phyloP scores from a whole-genome alignment of 2,888 invertebrate species.

The Pimpla rufipes region DNA sequence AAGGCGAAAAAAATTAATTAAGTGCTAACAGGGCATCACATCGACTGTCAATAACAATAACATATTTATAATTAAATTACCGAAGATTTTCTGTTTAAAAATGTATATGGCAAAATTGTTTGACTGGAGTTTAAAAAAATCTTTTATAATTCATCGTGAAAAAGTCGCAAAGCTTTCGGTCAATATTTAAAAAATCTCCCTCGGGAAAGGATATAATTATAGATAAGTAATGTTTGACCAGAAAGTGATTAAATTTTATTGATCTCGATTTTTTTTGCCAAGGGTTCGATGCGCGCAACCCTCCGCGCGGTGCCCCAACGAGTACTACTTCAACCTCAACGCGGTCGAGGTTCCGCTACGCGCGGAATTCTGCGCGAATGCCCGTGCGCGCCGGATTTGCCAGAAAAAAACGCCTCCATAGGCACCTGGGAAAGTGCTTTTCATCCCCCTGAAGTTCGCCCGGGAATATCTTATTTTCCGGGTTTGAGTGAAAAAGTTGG shows the following conservation, averaged over 20 bases:
- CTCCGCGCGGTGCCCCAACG: background rate
- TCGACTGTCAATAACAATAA: background rate
- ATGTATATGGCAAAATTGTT: too few species aligned
- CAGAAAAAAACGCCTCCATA: background rate
- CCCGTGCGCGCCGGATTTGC: slow-evolving; percentile 13
- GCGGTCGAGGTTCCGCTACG: background rate
- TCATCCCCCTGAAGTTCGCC: background rate
- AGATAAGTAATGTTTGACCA: background rate
- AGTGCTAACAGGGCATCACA: background rate
- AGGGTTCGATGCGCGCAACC: slow-evolving; percentile 3
- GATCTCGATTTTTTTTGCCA: background rate
- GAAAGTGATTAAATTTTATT: slow-evolving; percentile 1
- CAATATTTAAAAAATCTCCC: background rate
- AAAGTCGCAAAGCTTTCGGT: background rate
- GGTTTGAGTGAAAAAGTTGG: background rate
- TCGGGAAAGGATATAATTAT: background rate
- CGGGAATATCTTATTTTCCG: slow-evolving; percentile 7
- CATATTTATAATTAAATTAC: too few species aligned
- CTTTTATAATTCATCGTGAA: background rate
- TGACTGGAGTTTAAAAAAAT: background rate
- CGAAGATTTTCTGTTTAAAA: too few species aligned
- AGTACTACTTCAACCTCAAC: slow-evolving; percentile 19
- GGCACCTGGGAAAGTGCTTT: background rate
- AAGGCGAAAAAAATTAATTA: background rate
- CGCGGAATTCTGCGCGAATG: slow-evolving; percentile 13